Conservation (phyloP, 2,113 vertebrate genomes). For the Pteropus alecto region DNA sequence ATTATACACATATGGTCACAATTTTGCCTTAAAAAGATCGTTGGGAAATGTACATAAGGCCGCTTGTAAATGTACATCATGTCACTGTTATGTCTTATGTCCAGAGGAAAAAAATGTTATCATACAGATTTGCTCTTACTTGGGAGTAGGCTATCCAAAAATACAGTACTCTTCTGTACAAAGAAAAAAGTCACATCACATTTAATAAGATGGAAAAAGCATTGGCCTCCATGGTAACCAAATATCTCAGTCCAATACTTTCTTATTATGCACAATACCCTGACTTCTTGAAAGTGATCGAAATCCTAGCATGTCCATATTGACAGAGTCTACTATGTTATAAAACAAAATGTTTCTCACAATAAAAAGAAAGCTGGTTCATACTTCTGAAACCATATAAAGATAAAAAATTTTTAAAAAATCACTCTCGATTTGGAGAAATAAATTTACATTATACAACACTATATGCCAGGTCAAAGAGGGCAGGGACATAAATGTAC, state of each 20-base stretch:
- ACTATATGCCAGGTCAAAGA: slow-evolving; percentile 94
- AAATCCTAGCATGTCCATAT: slow-evolving; percentile 86
- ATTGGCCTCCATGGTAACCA: slow-evolving; percentile 88
- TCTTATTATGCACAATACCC: slow-evolving; percentile 86
- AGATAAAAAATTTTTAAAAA: slow-evolving; percentile 92
- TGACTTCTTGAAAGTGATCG: slow-evolving; percentile 88
- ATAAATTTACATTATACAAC: slow-evolving; percentile 98
- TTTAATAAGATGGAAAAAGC: slow-evolving; percentile 91
- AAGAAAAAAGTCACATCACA: slow-evolving; percentile 93
- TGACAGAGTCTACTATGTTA: slow-evolving; percentile 92
- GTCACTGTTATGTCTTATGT: slow-evolving; percentile 98
- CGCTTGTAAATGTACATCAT: slow-evolving; percentile 99
- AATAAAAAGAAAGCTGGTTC: slow-evolving; percentile 94
- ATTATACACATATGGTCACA: slow-evolving; percentile 99
- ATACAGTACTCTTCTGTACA: slow-evolving; percentile 99
- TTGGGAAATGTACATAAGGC: slow-evolving; percentile 99
- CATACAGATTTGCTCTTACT: slow-evolving; percentile 97
- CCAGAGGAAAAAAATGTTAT: slow-evolving; percentile 99
- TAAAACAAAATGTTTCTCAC: slow-evolving; percentile 93
- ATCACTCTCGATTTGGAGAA: slow-evolving; percentile 95
- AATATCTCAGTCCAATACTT: slow-evolving; percentile 87
- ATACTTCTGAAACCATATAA: slow-evolving; percentile 95
- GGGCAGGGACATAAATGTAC: slow-evolving; percentile 94
- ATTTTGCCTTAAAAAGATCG: slow-evolving; percentile 98
- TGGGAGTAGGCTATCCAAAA: slow-evolving; percentile 96